Conservation (phyloP, 2,888 invertebrate genomes). For the Dryocosmus kuriphilus region DNA sequence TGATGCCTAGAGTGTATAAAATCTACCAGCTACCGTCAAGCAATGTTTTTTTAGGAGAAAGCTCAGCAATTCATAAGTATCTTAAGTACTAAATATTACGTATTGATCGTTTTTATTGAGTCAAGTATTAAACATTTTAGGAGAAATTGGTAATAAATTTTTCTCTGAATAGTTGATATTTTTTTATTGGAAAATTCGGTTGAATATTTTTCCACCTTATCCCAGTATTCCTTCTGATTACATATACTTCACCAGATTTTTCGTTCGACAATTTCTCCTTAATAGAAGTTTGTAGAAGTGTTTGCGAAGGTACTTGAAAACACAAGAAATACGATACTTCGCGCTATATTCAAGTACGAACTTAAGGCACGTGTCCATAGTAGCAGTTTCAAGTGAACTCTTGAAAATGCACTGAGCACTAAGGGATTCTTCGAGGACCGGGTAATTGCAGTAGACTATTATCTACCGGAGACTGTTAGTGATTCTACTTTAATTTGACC, state of each 20-base stretch:
- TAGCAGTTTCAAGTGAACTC: constrained; percentile 2
- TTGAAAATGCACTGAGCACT: background rate
- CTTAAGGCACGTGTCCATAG: background rate
- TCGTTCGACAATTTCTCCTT: background rate
- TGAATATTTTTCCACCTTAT: too few relatives aligned
- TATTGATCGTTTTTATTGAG: too few relatives aligned
- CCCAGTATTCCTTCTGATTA: too few relatives aligned
- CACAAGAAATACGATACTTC: background rate
- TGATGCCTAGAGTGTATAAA: too few relatives aligned
- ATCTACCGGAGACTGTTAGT: background rate
- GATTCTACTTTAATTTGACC: background rate
- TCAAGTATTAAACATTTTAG: too few relatives aligned
- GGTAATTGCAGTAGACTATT: background rate
- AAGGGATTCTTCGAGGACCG: background rate
- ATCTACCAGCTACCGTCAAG: too few relatives aligned
- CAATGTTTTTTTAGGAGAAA: too few relatives aligned
- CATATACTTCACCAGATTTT: background rate
- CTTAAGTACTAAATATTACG: too few relatives aligned
- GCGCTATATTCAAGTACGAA: background rate
- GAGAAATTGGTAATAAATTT: too few relatives aligned
- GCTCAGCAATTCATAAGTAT: too few relatives aligned
- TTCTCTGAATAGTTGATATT: too few relatives aligned
- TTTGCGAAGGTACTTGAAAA: background rate
- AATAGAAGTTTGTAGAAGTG: background rate
- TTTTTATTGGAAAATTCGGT: too few relatives aligned